Evolutionary conservation across 2,113 vertebrate species (phyloP).

Genomic region (Pogonocichla stellata): DNA sequence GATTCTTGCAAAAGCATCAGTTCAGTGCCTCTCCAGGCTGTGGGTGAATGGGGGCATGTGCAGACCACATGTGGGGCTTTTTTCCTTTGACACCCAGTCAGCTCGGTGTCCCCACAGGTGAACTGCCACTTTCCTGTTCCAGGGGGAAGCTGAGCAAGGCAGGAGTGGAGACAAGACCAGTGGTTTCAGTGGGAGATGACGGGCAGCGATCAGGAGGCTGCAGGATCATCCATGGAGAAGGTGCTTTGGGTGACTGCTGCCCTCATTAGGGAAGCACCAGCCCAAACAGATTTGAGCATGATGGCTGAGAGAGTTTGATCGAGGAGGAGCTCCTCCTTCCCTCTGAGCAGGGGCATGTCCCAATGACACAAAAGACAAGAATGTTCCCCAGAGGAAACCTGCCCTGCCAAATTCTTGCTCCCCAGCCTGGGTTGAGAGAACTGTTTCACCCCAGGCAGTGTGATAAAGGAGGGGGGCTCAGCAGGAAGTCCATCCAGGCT

Average conservation of each 20-base stretch:
- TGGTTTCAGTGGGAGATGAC: fast-evolving
- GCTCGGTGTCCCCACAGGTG: neutral
- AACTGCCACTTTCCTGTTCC: neutral
- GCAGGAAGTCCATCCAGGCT: neutral
- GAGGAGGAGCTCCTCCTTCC: slow-evolving; percentile 1
- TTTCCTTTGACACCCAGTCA: neutral
- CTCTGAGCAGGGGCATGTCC: slow-evolving; percentile 43
- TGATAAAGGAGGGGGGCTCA: neutral
- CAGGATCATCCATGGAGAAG: neutral
- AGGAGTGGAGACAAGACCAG: fast-evolving
- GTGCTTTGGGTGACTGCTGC: neutral
- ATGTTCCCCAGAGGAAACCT: slow-evolving; percentile 34
- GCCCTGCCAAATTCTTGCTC: neutral
- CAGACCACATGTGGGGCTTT: neutral
- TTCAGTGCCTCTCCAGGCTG: neutral
- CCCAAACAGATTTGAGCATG: neutral
- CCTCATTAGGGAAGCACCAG: slow-evolving; percentile 13
- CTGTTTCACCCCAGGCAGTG: neutral
- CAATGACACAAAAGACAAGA: slow-evolving; percentile 62
- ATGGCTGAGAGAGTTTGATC: neutral
- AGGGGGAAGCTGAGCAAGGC: neutral
- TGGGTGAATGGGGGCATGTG: neutral
- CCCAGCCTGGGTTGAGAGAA: neutral
- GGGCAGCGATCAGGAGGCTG: neutral
- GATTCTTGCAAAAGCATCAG: neutral